Evolutionary conservation across 2,888 invertebrate genomes (phyloP).

Genomic region (Phyllotreta striolata): DNA sequence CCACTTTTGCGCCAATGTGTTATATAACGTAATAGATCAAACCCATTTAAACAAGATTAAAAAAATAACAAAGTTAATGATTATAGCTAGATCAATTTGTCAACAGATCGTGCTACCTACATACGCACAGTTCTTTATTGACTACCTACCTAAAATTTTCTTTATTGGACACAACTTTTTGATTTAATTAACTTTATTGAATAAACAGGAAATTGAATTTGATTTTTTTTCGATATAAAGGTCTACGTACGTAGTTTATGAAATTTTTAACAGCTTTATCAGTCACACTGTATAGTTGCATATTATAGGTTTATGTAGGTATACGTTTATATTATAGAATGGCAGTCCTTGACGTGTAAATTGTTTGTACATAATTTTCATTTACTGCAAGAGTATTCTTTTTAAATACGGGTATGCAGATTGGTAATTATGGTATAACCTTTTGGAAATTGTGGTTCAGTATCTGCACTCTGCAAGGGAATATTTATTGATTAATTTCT

Average conservation of each 20-base stretch:
- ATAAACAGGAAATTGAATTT: conserved; percentile 27
- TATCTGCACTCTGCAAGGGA: too few relatives aligned
- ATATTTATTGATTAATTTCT: too few relatives aligned
- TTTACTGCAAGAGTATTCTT: conserved; percentile 35
- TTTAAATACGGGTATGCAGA: conserved; percentile 35
- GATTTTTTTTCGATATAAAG: conserved; percentile 14
- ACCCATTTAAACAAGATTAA: conserved; percentile 36
- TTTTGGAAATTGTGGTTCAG: too few relatives aligned
- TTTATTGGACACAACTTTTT: conserved; percentile 31
- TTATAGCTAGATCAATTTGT: conserved; percentile 36
- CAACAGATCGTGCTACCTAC: conserved; percentile 33
- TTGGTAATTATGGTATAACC: conserved; percentile 31
- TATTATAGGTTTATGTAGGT: too few relatives aligned
- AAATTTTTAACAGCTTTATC: neutral
- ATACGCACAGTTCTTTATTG: conserved; percentile 23
- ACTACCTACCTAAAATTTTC: conserved; percentile 37
- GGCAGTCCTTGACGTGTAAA: conserved; percentile 34
- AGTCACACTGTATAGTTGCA: neutral
- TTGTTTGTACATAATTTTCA: conserved; percentile 34
- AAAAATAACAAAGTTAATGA: conserved; percentile 32
- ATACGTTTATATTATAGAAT: conserved; percentile 19
- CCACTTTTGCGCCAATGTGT: too few relatives aligned
- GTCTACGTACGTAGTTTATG: neutral
- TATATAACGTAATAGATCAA: conserved; percentile 18
- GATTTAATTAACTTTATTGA: conserved; percentile 17